These are phyloP conservation scores for Lutjanus erythropterus DNA, from an alignment of 2,113 vertebrate genomes.

Conservation along the genomic window DNA sequence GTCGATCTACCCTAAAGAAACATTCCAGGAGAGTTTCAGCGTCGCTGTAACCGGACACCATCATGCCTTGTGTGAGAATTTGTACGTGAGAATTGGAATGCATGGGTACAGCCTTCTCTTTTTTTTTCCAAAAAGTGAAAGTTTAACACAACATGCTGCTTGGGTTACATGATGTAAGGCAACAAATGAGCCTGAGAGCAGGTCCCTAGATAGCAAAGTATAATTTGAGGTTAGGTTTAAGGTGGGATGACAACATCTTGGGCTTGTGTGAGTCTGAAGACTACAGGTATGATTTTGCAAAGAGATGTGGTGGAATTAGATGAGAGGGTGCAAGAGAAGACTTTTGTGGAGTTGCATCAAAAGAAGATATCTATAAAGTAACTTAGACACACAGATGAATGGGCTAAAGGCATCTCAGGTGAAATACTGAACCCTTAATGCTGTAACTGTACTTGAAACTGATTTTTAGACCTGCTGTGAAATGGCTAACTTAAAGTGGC, in stretches of 20 bases:
- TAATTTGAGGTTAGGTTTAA: background rate
- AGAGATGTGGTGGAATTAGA: background rate
- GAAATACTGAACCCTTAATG: background rate
- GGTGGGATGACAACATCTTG: background rate
- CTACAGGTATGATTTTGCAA: background rate
- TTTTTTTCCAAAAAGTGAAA: conserved; percentile 13
- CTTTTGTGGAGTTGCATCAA: too few relatives aligned
- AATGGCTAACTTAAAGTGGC: conserved; percentile 47
- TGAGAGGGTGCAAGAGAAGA: background rate
- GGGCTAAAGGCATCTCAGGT: background rate
- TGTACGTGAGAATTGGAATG: conserved; percentile 40
- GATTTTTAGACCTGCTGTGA: conserved; percentile 31
- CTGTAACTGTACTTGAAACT: conserved; percentile 15
- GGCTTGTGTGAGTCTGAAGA: background rate
- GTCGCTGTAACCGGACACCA: conserved; percentile 69
- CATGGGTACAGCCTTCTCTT: background rate
- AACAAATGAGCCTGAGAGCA: conserved; percentile 34
- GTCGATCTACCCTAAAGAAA: conserved; percentile 67
- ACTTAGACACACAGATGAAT: background rate
- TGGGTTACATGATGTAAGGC: conserved; percentile 39
- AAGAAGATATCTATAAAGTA: background rate
- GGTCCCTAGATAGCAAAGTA: background rate
- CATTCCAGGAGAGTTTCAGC: conserved; percentile 76
- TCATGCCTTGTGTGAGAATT: conserved; percentile 40
- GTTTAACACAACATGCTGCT: conserved; percentile 44